A percentile compares a stretch with the other conserved stretches of the same genome.
Evolutionary conservation across 2,888 invertebrate genomes (phyloP).

Genomic region (Agrochola lychnidis): DNA sequence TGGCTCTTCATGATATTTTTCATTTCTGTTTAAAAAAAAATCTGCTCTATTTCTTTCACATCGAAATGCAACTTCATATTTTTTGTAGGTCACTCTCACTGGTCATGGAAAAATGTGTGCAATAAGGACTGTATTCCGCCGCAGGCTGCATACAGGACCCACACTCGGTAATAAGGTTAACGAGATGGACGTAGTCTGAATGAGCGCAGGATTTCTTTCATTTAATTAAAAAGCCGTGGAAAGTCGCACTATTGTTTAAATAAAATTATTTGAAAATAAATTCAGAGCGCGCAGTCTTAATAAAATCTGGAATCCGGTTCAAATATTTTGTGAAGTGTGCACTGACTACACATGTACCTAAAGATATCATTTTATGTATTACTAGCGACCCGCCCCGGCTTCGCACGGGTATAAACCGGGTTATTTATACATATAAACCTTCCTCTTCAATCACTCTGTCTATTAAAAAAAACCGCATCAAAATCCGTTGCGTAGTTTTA

Average conservation of each 20-base stretch:
- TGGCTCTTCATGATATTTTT: constrained; percentile 4
- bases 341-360: neutral
- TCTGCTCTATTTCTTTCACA: constrained; percentile 41
- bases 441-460: too few relatives aligned
- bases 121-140: constrained; percentile 60
- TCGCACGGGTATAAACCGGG: too few relatives aligned
- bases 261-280: constrained; percentile 36
- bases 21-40: constrained; percentile 4
- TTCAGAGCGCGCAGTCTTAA: constrained; percentile 12
- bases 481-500: too few relatives aligned
- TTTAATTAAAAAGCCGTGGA: constrained; percentile 75
- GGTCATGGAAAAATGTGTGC: constrained; percentile 66
- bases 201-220: constrained; percentile 80
- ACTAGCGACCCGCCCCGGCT: too few relatives aligned
- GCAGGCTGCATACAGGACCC: constrained; percentile 72
- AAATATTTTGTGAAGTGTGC: constrained; percentile 9
- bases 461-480: too few relatives aligned
- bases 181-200: constrained; percentile 82
- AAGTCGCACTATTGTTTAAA: constrained; percentile 53
- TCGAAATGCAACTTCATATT: constrained; percentile 47
- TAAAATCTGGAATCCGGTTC: constrained; percentile 14
- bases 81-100: constrained; percentile 67
- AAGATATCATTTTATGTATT: neutral
- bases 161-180: constrained; percentile 85
- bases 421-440: too few relatives aligned